Percentiles rank a stretch among this genome's conserved stretches.
Evolutionary conservation across 1,140 invertebrate genomes (phyloP).

Genomic region (Popillia japonica): DNA sequence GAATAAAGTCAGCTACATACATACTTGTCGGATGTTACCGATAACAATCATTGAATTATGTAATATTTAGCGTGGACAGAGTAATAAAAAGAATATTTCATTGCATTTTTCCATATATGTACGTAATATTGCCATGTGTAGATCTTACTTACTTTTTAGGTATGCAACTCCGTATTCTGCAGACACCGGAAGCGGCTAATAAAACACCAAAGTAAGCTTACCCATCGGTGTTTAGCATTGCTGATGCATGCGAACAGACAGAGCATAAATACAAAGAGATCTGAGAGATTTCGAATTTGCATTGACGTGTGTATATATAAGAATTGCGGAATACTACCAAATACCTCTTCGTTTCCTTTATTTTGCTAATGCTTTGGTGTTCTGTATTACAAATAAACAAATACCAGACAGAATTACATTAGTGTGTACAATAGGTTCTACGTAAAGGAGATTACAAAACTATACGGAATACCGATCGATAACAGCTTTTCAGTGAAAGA

Average conservation of each 20-base stretch:
- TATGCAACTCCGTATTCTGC: constrained; percentile 15
- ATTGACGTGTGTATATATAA: constrained; percentile 26
- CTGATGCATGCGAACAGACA: constrained; percentile 22
- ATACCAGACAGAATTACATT: constrained; percentile 22
- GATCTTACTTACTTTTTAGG: background rate
- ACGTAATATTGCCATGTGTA: background rate
- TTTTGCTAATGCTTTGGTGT: constrained; percentile 14
- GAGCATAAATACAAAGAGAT: constrained; percentile 26
- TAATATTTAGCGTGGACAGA: background rate
- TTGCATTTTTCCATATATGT: background rate
- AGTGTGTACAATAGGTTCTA: background rate
- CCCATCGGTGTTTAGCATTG: background rate
- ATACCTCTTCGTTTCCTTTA: constrained; percentile 22
- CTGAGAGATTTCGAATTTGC: constrained; percentile 31
- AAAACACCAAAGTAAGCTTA: constrained; percentile 20
- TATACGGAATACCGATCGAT: background rate
- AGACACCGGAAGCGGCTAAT: constrained; percentile 28
- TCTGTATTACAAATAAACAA: constrained; percentile 19
- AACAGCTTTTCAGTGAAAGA: background rate
- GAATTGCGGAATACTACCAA: constrained; percentile 25
- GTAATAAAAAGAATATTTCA: background rate
- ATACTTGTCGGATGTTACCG: background rate
- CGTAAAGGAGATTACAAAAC: constrained; percentile 6
- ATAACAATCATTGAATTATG: background rate
- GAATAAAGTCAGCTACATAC: background rate